Base-by-base conservation (phyloP, 2,797 vertebrate genomes). In the Somateria mollissima region DNA sequence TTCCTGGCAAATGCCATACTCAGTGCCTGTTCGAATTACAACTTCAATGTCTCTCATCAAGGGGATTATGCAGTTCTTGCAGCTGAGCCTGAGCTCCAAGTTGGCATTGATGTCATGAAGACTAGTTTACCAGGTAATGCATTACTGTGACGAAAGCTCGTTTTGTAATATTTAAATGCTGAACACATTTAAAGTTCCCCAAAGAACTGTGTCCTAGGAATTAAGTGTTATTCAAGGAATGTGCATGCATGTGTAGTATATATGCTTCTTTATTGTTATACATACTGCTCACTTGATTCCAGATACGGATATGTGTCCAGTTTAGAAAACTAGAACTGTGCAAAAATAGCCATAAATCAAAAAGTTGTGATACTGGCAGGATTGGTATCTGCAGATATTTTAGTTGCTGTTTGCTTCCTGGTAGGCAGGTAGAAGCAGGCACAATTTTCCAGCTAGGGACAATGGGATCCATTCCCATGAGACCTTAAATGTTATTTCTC, bases 81-180 rank as follows among this genome's bases (percentile, higher is more conserved):
- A 66, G 99, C 99, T 66, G 98, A 99, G 77, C 98, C 97, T 61
- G 98, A 98, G 45, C 58, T 97, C 66, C 99, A 99, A 95, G 99
- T 99, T 80, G 99, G 99, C 39, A 97, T 99, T 91, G 99, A 99
- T 93, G 93, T 99, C 60, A 99, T 99, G 99, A 99, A 99, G 98
- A 99, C 98, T 67, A 94, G 96, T 87, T 98, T 98, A 96, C 99
- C 99, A 98, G 99, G 99, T 99, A 98, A 96, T 91, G 30, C 21
- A 10, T 54, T 78, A 25, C 64, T 39, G 22, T 89, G 25, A 61
- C 37, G 27, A 15, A 30, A 88, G 28, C 15, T 49, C 24, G 7
- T 66, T 73, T 39, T 66, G 20, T 70, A 21, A 4, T 22, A 12
- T 69, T 57, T 61, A 54, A 62, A n/a, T 66, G 24, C 32, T 70